These are phyloP conservation scores for Semicossyphus pulcher DNA, from an alignment of 2,113 vertebrate species.

Conservation along the genomic window DNA sequence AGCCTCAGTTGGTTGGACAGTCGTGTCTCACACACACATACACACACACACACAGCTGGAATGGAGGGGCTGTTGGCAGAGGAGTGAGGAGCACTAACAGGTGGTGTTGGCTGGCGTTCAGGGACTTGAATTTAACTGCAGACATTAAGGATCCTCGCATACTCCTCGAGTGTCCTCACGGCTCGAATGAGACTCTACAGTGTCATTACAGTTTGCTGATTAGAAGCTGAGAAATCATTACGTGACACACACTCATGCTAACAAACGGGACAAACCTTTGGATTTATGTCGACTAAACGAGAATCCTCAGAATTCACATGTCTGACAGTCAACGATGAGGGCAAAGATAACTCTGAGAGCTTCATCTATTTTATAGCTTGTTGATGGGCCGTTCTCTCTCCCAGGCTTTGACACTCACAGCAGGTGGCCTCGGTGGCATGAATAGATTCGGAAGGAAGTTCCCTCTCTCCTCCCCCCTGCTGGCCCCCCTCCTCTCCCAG, in stretches of 20 bases:
- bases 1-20: constrained; percentile 64
- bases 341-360: constrained; percentile 50
- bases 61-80: constrained; percentile 61
- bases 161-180: constrained; percentile 43
- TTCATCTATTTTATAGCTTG: constrained; percentile 44
- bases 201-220: constrained; percentile 36
- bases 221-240: constrained; percentile 7
- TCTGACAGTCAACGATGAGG: not conserved
- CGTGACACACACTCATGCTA: not conserved
- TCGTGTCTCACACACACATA: constrained; percentile 40
- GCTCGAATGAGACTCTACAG: constrained; percentile 3
- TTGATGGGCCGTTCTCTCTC: constrained; percentile 59
- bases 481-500: constrained; percentile 49
- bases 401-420: constrained; percentile 80
- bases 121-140: constrained; percentile 50
- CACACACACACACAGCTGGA: constrained; percentile 68
- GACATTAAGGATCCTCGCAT: constrained; percentile 35
- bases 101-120: constrained; percentile 67
- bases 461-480: constrained; percentile 23
- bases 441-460: constrained; percentile 86
- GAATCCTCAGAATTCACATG: not conserved
- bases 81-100: constrained; percentile 70
- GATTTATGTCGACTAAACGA: not conserved
- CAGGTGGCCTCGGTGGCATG: constrained; percentile 82
- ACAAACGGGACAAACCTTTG: constrained; percentile 2